Evolutionary conservation across 1,140 invertebrate species (phyloP).

Genomic region (Chironomus striatipennis): DNA sequence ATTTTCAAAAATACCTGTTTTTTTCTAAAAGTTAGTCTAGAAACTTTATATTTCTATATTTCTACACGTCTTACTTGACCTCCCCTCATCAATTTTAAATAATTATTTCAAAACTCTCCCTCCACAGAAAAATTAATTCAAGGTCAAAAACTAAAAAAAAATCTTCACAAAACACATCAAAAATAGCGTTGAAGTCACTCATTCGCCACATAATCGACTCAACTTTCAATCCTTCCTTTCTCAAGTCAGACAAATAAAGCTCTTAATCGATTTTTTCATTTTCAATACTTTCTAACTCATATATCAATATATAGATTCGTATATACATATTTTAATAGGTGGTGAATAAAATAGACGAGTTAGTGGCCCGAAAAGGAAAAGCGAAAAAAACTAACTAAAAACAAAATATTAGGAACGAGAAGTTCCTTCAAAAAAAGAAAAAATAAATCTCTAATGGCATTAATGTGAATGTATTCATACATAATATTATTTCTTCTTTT

Average conservation of each 20-base stretch:
- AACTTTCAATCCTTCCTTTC: neutral
- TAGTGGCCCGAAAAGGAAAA: too few species aligned
- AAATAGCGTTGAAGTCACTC: too few species aligned
- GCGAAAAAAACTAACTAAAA: neutral
- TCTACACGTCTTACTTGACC: too few species aligned
- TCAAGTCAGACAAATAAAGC: neutral
- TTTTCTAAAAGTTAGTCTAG: too few species aligned
- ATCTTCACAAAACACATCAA: neutral
- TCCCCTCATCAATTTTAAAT: too few species aligned
- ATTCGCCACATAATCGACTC: too few species aligned
- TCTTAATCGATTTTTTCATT: neutral
- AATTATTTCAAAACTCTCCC: too few species aligned
- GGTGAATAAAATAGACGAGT: too few species aligned
- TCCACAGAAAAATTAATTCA: neutral
- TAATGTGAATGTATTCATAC: constrained; percentile 8
- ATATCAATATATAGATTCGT: too few species aligned
- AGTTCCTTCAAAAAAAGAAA: neutral
- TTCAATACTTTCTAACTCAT: neutral
- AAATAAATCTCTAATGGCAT: constrained; percentile 8
- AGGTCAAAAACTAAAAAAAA: neutral
- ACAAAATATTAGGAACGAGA: neutral
- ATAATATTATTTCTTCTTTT: neutral
- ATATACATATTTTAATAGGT: too few species aligned
- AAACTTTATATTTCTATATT: too few species aligned
- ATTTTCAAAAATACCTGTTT: too few species aligned